Conservation (phyloP, 1,140 invertebrate species). For the Ooceraea biroi region DNA sequence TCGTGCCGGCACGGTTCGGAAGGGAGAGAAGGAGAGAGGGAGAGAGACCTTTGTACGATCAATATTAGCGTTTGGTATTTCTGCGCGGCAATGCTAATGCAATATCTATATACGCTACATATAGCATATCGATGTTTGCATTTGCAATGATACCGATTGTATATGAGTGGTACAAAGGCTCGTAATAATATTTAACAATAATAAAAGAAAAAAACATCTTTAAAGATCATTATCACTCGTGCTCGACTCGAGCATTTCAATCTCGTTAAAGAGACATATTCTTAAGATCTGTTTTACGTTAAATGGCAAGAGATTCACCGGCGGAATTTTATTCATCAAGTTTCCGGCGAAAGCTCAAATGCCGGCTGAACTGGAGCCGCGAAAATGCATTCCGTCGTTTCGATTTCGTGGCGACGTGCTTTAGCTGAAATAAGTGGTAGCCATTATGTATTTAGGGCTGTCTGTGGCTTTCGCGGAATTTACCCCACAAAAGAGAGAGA, state of each 20-base stretch:
- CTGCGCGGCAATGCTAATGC: not conserved
- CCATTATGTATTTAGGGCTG: conserved; percentile 64
- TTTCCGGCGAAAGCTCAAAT: not conserved
- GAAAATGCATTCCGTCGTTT: conserved; percentile 18
- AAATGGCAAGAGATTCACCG: not conserved
- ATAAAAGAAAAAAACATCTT: not conserved
- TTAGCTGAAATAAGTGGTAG: conserved; percentile 60
- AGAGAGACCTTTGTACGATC: not conserved
- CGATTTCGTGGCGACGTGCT: conserved; percentile 12
- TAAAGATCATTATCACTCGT: not conserved
- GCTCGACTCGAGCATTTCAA: not conserved
- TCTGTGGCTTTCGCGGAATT: conserved; percentile 42
- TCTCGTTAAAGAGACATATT: not conserved
- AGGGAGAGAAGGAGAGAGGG: too few relatives aligned
- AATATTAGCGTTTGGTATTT: conserved; percentile 4
- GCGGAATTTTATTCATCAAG: not conserved
- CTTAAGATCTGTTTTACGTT: not conserved
- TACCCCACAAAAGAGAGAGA: not conserved
- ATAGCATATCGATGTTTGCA: not conserved
- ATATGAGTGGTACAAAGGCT: not conserved
- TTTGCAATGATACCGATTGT: not conserved
- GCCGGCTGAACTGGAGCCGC: not conserved
- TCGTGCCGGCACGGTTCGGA: not conserved
- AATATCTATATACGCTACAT: not conserved
- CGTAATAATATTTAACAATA: not conserved